Evolutionary conservation across 2,888 invertebrate species (phyloP), one percentile per base, ranked within the genome.

Genomic region (Caenorhabditis doughertyi): DNA sequence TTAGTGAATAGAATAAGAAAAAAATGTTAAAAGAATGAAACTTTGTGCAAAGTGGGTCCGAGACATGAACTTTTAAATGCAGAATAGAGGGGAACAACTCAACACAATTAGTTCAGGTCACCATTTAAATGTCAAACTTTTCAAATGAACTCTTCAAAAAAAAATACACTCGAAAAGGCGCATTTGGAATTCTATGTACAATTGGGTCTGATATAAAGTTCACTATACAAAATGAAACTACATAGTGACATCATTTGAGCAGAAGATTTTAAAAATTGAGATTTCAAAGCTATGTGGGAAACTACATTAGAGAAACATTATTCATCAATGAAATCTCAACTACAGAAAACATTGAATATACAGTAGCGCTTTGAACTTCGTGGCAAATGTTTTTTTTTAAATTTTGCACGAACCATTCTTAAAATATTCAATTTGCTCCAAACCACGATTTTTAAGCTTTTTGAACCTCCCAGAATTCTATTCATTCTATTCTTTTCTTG

Each of bases 141-240:
- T 47, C 3, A 18, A 39, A 11, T 9, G 13, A 39, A 9, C 13
- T 47, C 18, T 47, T 35, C 9, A 9, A 35, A 42, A 42, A 42
- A 42, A 8, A 13, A 3, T 7, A 3, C 13, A 3, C n/a, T n/a
- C n/a, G 39, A 49, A 21, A 21, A 8, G 9, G 32, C 29, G 44
- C 29, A 56, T 56, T 70, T 56, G 56, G 11, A 70, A 56, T 70
- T 56, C 70, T 5, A 56, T 68, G 44, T 44, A 68, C 55, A 68
- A 27, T 55, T 39, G 67, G 35, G 35, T n/a, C 53, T 7, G n/a
- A 16, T 2, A n/a, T 62, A 47, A 64, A 58, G 58, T 58, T 39
- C 35, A 58, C 58, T 39, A 39, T 13, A 58, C 27, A 58, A 32
- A 58, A 27, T 21, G 18, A 64, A 64, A 64, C 64, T 64, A 64